Evolutionary conservation across 2,113 vertebrate genomes (phyloP).

Genomic region (Lepus timidus): DNA sequence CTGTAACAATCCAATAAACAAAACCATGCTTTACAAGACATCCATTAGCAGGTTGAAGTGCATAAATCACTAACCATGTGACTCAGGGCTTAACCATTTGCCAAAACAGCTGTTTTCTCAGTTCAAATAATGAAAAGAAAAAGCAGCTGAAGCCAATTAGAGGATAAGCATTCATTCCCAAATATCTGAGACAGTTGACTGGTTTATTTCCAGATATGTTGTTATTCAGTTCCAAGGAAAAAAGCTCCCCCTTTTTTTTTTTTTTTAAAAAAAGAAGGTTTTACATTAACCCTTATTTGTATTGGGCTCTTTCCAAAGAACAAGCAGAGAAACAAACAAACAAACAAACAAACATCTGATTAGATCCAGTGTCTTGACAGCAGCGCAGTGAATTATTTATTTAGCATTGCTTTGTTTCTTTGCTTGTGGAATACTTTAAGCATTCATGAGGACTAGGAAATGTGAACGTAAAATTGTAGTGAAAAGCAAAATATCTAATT

Average conservation of each 20-base stretch:
- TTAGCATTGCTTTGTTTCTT: conserved; percentile 45
- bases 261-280: conserved; percentile 40
- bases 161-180: conserved; percentile 77
- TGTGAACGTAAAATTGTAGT: not conserved
- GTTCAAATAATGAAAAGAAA: conserved; percentile 77
- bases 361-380: conserved; percentile 65
- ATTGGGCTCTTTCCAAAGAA: conserved; percentile 61
- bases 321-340: conserved; percentile 71
- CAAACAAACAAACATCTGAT: conserved; percentile 72
- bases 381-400: conserved; percentile 60
- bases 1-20: conserved; percentile 79
- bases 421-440: conserved; percentile 63
- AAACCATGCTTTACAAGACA: conserved; percentile 60
- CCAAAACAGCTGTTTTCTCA: conserved; percentile 82
- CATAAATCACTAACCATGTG: conserved; percentile 81
- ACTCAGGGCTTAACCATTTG: conserved; percentile 78
- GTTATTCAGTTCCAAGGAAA: conserved; percentile 68
- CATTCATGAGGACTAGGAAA: conserved; percentile 23
- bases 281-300: conserved; percentile 78
- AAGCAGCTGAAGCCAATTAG: conserved; percentile 84
- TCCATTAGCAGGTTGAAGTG: conserved; percentile 70
- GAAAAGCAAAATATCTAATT: conserved; percentile 62
- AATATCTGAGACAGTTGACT: conserved; percentile 75
- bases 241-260: conserved; percentile 53
- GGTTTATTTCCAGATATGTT: conserved; percentile 78